Conservation (phyloP, 2,797 vertebrate genomes). For the Lithobates pipiens region DNA sequence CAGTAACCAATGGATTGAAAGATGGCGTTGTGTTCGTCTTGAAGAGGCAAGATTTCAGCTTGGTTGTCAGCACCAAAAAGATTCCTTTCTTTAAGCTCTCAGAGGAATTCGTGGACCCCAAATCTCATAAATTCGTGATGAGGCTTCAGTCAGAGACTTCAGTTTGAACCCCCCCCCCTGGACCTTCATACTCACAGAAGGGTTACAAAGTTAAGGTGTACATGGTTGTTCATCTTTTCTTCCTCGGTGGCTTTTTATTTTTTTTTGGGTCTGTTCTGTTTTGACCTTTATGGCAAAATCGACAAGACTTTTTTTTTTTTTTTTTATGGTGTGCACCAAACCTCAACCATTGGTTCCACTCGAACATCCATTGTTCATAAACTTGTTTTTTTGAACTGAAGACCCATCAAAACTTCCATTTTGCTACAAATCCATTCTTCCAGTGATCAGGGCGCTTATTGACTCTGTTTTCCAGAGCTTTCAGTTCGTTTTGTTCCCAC, state of each 20-base stretch:
- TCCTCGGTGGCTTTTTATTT: constrained; percentile 18
- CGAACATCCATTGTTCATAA: neutral
- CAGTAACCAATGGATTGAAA: constrained; percentile 88
- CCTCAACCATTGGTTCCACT: constrained; percentile 16
- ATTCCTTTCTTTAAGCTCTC: constrained; percentile 92
- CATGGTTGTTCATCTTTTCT: neutral
- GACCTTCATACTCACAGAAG: neutral
- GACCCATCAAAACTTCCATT: constrained; percentile 1
- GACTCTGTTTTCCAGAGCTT: constrained; percentile 12
- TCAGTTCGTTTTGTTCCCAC: constrained; percentile 1
- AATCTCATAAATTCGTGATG: constrained; percentile 97
- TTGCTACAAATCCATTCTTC: constrained; percentile 25
- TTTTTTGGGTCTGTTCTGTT: constrained; percentile 2
- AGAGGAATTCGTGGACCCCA: constrained; percentile 96
- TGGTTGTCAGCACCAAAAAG: constrained; percentile 88
- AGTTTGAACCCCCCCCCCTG: constrained; percentile 71
- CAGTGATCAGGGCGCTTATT: constrained; percentile 10
- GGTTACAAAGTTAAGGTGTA: constrained; percentile 27
- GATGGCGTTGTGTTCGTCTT: constrained; percentile 89
- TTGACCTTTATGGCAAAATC: neutral
- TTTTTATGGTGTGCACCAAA: constrained; percentile 28
- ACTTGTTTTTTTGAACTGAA: neutral
- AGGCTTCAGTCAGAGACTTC: constrained; percentile 97
- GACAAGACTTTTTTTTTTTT: constrained; percentile 18
- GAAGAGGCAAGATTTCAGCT: constrained; percentile 89